Evolutionary conservation across 1,140 invertebrate genomes (phyloP), one percentile per base, ranked within the genome.

Genomic region (Aphaenogaster rudis): DNA sequence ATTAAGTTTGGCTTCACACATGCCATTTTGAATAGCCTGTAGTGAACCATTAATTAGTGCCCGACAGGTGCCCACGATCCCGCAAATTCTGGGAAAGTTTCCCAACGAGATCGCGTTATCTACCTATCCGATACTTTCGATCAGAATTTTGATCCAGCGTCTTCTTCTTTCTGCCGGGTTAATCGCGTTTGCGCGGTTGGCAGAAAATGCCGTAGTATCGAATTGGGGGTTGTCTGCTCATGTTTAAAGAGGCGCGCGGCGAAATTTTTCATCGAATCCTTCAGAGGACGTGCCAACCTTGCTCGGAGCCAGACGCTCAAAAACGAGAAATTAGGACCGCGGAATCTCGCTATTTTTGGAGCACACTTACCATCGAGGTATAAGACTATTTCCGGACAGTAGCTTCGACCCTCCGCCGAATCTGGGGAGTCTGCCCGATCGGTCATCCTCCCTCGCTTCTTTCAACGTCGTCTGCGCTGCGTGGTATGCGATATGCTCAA

Each of bases 371-470:
- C 86, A 91, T 91, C 81, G 86, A 85, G 88, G 67, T 90, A 90
- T 88, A 90, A 86, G 89, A 91, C 89, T 88, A 90, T 88, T 91
- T 91, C 80, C 76, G 76, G 71, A 90, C 42, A 85, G 66, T 67
- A 69, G 76, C 76, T 89, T 89, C 88, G 88, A 90, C 86, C 80
- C 89, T 90, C 76, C 66, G 63, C 54, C 86, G 76, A 91, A 91
- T 91, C 89, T 33, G 80, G 54, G 5, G 63, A 76, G 74, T 81
- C 76, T 88, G 54, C 77, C 57, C 89, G 79, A 91, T 91, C 89
- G 86, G 89, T 91, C 90, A 91, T 91, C 82, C 89, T 90, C 90
- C 89, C 87, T 90, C 87, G 87, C 69, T 54, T 84, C 77, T 92
- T 52, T 90, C 85, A 88, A 79, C 81, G 39, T 90, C 66, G 69